Evolutionary conservation across 2,113 vertebrate genomes (phyloP), one percentile per base, ranked within the genome.

Genomic region (Nothobranchius kuhntae): DNA sequence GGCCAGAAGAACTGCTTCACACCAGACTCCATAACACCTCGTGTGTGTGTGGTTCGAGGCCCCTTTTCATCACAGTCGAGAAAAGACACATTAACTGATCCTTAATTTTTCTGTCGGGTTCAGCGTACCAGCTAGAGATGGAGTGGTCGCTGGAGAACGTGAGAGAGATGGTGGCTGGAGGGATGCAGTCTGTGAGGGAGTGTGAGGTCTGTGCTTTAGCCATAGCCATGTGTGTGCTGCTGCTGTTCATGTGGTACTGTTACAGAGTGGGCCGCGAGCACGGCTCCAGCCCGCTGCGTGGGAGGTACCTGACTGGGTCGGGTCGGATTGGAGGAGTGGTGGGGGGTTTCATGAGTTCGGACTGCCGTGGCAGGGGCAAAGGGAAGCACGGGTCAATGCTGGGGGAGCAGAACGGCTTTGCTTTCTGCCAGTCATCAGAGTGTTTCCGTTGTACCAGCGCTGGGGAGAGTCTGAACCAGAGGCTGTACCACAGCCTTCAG

Each of bases 161-260:
- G 68, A 87, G 96, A 75, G 96, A 96, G 82, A 93, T 95, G 87
- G 92, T 98, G 5, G 96, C 94, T 24, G 92, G 93, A 0, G 94
- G 94, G 74, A 95, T 99, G 90, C 96, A 98, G 87, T 95, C 96
- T 0, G 92, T 98, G 72, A 92, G 97, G 69, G 96, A 98, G 85
- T 98, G 97, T 1, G 94, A 98, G 82, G 74, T 92, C 77, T 89
- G 91, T 0, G 97, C 96, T 0, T 82, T 95, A 0, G 91, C 90
- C 26, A 93, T 94, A 0, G 95, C 93, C 50, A 92, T 93, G 82
- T 94, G 95, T 87, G 91, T 98, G 53, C 86, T 95, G 68, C 81
- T 96, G 65, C 92, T 99, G 10, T 99, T 99, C 0, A 85, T 96
- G 76, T 99, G 98, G 98, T 99, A 99, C 84, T 99, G 97, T 66